Conservation (phyloP, 2,888 invertebrate genomes). For the Sepioteuthis lessoniana region DNA sequence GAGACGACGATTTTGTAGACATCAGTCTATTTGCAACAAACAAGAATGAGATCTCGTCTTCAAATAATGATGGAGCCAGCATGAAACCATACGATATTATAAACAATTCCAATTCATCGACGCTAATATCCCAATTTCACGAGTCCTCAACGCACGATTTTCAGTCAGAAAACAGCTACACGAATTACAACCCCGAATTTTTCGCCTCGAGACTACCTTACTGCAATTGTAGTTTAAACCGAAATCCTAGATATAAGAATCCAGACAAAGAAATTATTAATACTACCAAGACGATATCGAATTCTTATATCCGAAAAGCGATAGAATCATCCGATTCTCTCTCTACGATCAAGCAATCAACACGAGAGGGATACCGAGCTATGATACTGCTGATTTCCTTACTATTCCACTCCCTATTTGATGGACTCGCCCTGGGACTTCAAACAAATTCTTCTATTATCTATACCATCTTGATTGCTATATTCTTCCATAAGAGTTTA, state of each 20-base stretch:
- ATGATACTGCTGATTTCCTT: slow-evolving; percentile 77
- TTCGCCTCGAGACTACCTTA: neutral
- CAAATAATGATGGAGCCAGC: neutral
- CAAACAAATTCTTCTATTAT: slow-evolving; percentile 67
- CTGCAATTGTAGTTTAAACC: neutral
- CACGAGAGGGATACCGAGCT: slow-evolving; percentile 68
- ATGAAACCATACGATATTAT: neutral
- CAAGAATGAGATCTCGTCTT: neutral
- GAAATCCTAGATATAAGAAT: neutral
- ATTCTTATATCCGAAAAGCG: neutral
- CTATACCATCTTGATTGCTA: slow-evolving; percentile 75
- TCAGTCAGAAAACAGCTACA: neutral
- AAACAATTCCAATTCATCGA: neutral
- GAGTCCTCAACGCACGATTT: neutral
- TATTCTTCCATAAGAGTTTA: slow-evolving; percentile 78
- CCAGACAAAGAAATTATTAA: neutral
- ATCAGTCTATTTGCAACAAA: neutral
- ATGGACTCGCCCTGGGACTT: slow-evolving; percentile 78
- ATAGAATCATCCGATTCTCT: neutral
- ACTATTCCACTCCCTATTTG: slow-evolving; percentile 79
- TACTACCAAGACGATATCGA: neutral
- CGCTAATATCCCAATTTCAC: neutral
- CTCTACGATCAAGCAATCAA: neutral
- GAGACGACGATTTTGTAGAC: neutral
- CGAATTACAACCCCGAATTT: neutral